Evolutionary conservation across 2,888 invertebrate species (phyloP).

Genomic region (Tenodera sinensis): DNA sequence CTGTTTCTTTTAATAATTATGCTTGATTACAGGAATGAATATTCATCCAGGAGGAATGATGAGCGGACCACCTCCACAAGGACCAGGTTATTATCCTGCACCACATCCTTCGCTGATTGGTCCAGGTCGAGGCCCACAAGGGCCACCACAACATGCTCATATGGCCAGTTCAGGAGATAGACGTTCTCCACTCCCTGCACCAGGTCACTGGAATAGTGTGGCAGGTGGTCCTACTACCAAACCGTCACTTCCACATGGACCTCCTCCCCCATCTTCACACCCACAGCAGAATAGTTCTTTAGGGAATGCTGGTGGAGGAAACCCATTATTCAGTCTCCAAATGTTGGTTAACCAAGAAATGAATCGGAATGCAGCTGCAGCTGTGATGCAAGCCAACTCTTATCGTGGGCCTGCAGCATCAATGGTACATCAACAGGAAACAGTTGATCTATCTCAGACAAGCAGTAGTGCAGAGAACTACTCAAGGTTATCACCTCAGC

Average conservation of each 20-base stretch:
- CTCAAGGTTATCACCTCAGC: slow-evolving; percentile 41
- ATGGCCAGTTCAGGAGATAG: slow-evolving; percentile 21
- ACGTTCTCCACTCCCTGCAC: slow-evolving; percentile 1
- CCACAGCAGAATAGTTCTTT: neutral
- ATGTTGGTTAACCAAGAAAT: slow-evolving; percentile 45
- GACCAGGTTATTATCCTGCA: slow-evolving; percentile 24
- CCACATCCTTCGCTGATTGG: slow-evolving; percentile 18
- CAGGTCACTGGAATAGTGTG: slow-evolving; percentile 22
- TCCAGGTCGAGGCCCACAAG: slow-evolving; percentile 12
- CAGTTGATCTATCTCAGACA: slow-evolving; percentile 42
- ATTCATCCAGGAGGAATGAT: slow-evolving; percentile 12
- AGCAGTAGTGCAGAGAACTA: slow-evolving; percentile 43
- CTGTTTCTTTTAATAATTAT: no score
- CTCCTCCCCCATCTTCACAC: slow-evolving; percentile 17
- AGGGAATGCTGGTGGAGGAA: slow-evolving; percentile 33
- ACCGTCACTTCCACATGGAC: slow-evolving; percentile 1
- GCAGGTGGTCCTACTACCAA: neutral
- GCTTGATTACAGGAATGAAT: slow-evolving; percentile 9
- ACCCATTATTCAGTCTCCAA: slow-evolving; percentile 45
- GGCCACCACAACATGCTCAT: slow-evolving; percentile 29
- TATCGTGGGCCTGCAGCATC: slow-evolving; percentile 21
- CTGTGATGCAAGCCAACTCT: slow-evolving; percentile 12
- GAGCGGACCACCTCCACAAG: slow-evolving; percentile 18
- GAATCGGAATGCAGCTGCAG: slow-evolving; percentile 39
- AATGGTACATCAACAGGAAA: slow-evolving; percentile 19